Evolutionary conservation across 1,140 invertebrate genomes (phyloP).

Genomic region (Diuraphis noxia): DNA sequence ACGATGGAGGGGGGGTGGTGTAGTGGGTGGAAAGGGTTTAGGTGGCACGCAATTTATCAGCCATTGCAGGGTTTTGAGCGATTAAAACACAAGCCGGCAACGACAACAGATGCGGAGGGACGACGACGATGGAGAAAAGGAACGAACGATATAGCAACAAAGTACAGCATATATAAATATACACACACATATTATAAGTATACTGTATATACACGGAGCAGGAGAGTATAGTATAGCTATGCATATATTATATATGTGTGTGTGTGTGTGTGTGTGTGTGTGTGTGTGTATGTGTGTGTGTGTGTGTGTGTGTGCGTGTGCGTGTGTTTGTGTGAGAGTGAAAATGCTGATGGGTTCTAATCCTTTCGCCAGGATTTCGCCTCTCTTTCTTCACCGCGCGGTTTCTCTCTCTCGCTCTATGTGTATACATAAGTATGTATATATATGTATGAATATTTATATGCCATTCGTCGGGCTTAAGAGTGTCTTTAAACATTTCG

Average conservation of each 20-base stretch:
- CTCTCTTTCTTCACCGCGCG: constrained; percentile 19
- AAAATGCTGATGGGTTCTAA: constrained; percentile 52
- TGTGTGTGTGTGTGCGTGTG: no score
- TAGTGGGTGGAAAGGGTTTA: constrained; percentile 31
- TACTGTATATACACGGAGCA: background rate
- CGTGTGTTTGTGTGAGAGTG: background rate
- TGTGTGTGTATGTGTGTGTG: no score
- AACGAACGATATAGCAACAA: constrained; percentile 20
- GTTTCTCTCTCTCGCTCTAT: no score
- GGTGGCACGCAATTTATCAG: constrained; percentile 46
- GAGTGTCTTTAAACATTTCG: constrained; percentile 52
- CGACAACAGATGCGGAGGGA: background rate
- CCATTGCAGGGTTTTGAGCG: constrained; percentile 42
- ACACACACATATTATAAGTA: background rate
- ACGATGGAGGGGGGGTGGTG: no score
- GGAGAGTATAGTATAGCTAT: background rate
- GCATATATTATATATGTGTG: background rate
- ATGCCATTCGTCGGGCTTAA: constrained; percentile 48
- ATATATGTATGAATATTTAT: constrained; percentile 49
- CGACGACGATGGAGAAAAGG: background rate
- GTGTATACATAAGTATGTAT: no score
- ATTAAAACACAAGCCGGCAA: constrained; percentile 43
- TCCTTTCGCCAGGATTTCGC: constrained; percentile 44
- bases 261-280: no score
- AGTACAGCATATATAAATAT: background rate